Conservation (phyloP, 2,888 invertebrate species). For the Tenthredo mesomela region DNA sequence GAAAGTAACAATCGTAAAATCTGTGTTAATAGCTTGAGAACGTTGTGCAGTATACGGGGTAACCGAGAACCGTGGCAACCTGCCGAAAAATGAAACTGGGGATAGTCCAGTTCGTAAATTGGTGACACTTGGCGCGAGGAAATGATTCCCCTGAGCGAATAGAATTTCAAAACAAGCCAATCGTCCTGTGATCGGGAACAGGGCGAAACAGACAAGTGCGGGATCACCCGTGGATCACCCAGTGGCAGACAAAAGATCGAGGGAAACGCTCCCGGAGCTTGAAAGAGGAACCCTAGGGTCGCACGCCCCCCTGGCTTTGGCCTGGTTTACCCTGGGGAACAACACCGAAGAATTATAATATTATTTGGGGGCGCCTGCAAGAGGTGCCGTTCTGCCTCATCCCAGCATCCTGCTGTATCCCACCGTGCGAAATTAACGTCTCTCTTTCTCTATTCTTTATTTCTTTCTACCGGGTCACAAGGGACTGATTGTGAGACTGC, state of each 20-base stretch:
- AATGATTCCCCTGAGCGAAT: constrained; percentile 56
- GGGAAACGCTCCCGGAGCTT: constrained; percentile 16
- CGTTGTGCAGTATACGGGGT: neutral
- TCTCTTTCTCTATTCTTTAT: constrained; percentile 63
- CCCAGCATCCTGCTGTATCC: neutral
- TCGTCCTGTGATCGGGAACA: constrained; percentile 64
- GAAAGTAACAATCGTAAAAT: constrained; percentile 15
- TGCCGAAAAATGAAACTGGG: neutral
- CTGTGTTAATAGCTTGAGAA: constrained; percentile 39
- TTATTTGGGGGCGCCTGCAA: constrained; percentile 20
- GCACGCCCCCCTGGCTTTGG: constrained; percentile 40
- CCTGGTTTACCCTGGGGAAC: constrained; percentile 31
- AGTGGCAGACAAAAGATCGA: constrained; percentile 40
- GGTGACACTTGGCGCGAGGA: constrained; percentile 52
- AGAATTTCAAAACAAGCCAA: constrained; percentile 73
- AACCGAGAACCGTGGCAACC: constrained; percentile 52
- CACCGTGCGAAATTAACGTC: constrained; percentile 69
- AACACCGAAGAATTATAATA: constrained; percentile 49
- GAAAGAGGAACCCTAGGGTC: constrained; percentile 44
- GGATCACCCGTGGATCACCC: constrained; percentile 36
- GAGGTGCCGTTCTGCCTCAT: constrained; percentile 27
- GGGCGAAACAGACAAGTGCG: constrained; percentile 53
- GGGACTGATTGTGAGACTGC: constrained; percentile 30
- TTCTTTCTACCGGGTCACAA: neutral
- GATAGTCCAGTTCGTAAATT: constrained; percentile 42